phyloP scores from a whole-genome alignment of 2,797 vertebrate genomes.

The Cynodonichthys magdalenae region DNA sequence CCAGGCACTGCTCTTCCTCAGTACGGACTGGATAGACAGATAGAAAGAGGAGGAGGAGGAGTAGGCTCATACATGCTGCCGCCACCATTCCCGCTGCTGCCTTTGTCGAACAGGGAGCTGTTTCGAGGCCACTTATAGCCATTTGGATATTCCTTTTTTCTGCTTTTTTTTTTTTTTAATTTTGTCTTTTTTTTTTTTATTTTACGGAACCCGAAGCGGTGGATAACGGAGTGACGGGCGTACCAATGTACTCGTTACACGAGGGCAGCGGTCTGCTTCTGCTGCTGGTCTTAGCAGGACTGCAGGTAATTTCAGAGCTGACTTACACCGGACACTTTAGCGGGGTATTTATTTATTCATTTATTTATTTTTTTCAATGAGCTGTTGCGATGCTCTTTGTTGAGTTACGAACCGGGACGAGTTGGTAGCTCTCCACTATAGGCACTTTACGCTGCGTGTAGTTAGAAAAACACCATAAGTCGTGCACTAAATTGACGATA shows the following conservation, averaged over 20 bases:
- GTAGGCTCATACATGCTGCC: conserved; percentile 75
- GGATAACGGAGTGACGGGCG: conserved; percentile 42
- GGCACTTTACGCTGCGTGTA: conserved; percentile 21
- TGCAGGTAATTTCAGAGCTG: conserved; percentile 77
- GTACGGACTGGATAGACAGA: conserved; percentile 65
- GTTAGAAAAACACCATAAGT: conserved; percentile 11
- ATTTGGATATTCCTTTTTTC: conserved; percentile 63
- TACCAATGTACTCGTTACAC: conserved; percentile 70
- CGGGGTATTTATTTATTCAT: neutral
- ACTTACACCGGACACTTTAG: conserved; percentile 66
- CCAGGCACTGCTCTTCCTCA: conserved; percentile 74
- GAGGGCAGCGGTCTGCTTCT: conserved; percentile 74
- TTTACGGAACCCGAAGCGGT: conserved; percentile 57
- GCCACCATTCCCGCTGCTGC: conserved; percentile 49
- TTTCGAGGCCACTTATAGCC: conserved; percentile 46
- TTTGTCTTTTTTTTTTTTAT: neutral
- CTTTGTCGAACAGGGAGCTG: conserved; percentile 70
- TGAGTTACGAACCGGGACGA: conserved; percentile 25
- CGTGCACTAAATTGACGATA: conserved; percentile 7
- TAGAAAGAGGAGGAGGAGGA: conserved; percentile 60
- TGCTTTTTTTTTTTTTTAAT: neutral
- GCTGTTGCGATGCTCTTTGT: conserved; percentile 22
- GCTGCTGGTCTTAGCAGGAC: conserved; percentile 74
- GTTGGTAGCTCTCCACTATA: neutral
- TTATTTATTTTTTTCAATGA: neutral